Evolutionary conservation across 1,140 invertebrate species (phyloP).

Genomic region (Macrobrachium nipponense): DNA sequence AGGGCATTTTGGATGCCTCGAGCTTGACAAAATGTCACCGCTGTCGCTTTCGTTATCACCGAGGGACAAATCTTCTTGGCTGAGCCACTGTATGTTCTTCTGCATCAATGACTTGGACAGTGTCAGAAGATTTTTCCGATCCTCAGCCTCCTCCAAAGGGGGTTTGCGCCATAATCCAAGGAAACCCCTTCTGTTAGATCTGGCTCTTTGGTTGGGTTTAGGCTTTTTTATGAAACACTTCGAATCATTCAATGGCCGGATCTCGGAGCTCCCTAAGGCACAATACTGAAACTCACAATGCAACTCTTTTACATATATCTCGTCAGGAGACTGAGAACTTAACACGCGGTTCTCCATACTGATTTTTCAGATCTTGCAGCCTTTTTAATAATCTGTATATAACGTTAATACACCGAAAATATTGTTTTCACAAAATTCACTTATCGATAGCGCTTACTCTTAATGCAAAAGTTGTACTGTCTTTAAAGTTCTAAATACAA

Average conservation of each 20-base stretch:
- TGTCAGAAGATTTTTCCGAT: conserved; percentile 2
- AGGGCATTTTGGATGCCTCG: not conserved
- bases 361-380: no score
- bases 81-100: conserved; percentile 38
- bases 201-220: not conserved
- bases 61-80: conserved; percentile 19
- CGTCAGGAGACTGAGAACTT: no score
- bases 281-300: no score
- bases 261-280: no score
- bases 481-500: no score
- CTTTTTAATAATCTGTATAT: no score
- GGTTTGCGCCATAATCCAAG: not conserved
- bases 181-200: conserved; percentile 8
- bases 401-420: no score
- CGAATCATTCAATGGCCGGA: not conserved
- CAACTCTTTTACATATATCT: no score
- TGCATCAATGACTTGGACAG: conserved; percentile 30
- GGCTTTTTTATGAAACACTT: not conserved
- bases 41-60: not conserved
- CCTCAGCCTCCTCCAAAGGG: not conserved
- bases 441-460: no score
- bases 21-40: not conserved
- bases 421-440: no score
- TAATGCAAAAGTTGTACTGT: no score
- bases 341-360: no score